These are phyloP conservation scores for Drosophila murphyi DNA, from an alignment of 1,140 invertebrate species.

Conservation along the genomic window DNA sequence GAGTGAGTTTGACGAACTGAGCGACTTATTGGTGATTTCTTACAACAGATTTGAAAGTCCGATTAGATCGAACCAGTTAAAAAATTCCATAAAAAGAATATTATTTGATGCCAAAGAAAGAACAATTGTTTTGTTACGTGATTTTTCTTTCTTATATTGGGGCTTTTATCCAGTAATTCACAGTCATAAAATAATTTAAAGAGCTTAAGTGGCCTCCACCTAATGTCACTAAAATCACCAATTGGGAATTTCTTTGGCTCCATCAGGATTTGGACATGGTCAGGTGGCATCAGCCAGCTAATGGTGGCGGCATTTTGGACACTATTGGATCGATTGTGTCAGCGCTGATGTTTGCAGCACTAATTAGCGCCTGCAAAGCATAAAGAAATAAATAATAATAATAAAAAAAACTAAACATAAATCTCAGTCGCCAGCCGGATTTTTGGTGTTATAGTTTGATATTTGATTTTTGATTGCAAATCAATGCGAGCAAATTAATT, in stretches of 20 bases:
- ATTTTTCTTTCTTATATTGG: too few species aligned
- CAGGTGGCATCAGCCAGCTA: conserved; percentile 29
- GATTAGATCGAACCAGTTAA: too few species aligned
- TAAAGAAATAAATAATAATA: conserved; percentile 4
- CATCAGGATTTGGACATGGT: conserved; percentile 3
- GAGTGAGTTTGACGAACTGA: too few species aligned
- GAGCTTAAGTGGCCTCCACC: too few species aligned
- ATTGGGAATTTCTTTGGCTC: not conserved
- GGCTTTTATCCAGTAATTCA: too few species aligned
- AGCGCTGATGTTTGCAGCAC: conserved; percentile 42
- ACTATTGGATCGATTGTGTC: conserved; percentile 47
- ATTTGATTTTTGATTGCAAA: conserved; percentile 79
- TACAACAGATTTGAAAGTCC: too few species aligned
- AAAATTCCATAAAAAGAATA: too few species aligned
- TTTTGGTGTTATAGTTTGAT: conserved; percentile 57
- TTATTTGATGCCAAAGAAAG: too few species aligned
- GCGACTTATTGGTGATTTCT: too few species aligned
- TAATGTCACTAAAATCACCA: not conserved
- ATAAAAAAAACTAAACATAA: conserved; percentile 17
- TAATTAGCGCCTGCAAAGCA: conserved; percentile 61
- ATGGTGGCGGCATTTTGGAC: conserved; percentile 11
- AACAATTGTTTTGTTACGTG: too few species aligned
- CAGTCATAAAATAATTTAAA: not conserved
- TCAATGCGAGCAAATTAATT: conserved; percentile 74
- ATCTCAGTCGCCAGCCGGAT: conserved; percentile 60